Base-by-base conservation (phyloP, 2,888 invertebrate species). In the Aleiodes alternator region DNA sequence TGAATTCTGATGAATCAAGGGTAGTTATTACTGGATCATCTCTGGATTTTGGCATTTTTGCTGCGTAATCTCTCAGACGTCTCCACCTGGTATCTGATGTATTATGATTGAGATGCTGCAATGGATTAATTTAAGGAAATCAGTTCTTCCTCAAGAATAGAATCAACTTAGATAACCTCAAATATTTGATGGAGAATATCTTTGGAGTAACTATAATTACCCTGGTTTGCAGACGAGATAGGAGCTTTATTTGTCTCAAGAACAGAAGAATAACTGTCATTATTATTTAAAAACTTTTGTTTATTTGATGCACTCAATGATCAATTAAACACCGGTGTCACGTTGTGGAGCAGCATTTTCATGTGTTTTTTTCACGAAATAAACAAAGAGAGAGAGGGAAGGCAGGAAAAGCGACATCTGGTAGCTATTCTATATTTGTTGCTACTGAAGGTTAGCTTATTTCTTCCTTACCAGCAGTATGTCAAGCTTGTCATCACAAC, bases 1-100 rank as follows among this genome's bases (percentile, higher is more conserved):
- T 92, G 84, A 97, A 96, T 86, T 96, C 94, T 3, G 93, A 92
- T 7, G 92, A 92, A 77, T 96, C 93, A 29, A 97, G 89, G 87
- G 94, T 95, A 84, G 92, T 92, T 12, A 95, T 93, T 5, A 94
- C 90, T 1, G 96, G 95, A 87, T 94, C 90, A 75, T 92, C 90
- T 76, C 94, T 89, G n/a, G 87, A 84, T 76, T 87, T 86, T 69
- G 90, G 89, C 68, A 88, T 69, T 5, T 31, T 7, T 61, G 83
- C 81, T n/a, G 80, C 64, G 3, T 68, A 74, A 78, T 81, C 82
- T 56, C 56, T 82, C 9, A 76, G 16, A 69, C 55, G 76, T 23
- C 72, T 75, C 86, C 84, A 87, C 80, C 80, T 77, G 0, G 29
- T 31, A 31, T 50, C 55, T 34, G 55, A 48, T 34, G 48, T 31